Conservation (phyloP, 2,113 vertebrate species). For the Stomatorhinus ivindoensis region DNA sequence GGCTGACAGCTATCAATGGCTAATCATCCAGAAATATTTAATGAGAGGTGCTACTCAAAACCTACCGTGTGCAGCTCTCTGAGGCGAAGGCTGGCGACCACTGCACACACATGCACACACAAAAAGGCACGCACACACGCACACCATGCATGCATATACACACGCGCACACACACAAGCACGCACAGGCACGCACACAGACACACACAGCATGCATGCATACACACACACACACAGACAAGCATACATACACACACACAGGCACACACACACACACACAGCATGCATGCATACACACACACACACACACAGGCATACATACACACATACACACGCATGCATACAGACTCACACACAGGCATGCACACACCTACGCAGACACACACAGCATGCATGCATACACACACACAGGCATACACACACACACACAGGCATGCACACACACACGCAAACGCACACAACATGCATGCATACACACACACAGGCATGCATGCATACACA, state of each 20-base stretch:
- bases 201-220: not conserved
- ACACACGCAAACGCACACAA: not conserved
- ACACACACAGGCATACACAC: not conserved
- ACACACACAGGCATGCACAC: not conserved
- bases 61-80: not conserved
- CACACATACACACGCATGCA: no score
- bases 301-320: no score
- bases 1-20: not conserved
- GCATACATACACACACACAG: not conserved
- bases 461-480: no score
- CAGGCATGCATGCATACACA: no score
- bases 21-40: constrained; percentile 11
- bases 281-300: not conserved
- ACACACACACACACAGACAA: not conserved
- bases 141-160: no score
- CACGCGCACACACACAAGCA: no score
- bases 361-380: no score
- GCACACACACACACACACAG: not conserved
- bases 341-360: no score
- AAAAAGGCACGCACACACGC: no score
- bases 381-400: not conserved
- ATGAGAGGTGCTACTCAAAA: not conserved
- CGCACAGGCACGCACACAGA: no score
- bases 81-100: not conserved
- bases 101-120: not conserved